Evolutionary conservation across 2,797 vertebrate species (phyloP).

Genomic region (Gymnothorax reevesii): DNA sequence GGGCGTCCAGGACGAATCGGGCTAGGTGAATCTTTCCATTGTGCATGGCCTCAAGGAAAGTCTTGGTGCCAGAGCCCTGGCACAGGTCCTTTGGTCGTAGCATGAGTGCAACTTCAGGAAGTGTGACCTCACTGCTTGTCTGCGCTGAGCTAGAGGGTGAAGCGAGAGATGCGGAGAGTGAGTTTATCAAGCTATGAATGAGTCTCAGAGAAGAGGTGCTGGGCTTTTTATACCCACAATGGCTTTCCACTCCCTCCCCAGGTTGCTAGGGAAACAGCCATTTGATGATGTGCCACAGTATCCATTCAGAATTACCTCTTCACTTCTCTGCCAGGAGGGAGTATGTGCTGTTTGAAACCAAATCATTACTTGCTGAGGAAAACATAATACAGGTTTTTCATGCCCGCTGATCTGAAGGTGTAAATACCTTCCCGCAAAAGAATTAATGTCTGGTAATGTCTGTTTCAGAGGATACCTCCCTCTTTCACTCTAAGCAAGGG

Average conservation of each 20-base stretch:
- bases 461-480: conserved; percentile 22
- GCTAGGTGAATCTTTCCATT: conserved; percentile 86
- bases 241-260: conserved; percentile 68
- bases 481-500: conserved; percentile 35
- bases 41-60: conserved; percentile 88
- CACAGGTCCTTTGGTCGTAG: conserved; percentile 87
- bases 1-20: conserved; percentile 87
- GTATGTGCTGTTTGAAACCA: conserved; percentile 68
- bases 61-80: conserved; percentile 86
- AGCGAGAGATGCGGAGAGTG: conserved; percentile 50
- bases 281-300: conserved; percentile 73
- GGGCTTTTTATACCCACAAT: conserved; percentile 78
- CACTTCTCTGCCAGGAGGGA: conserved; percentile 65
- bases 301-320: conserved; percentile 73
- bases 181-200: conserved; percentile 65
- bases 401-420: conserved; percentile 38
- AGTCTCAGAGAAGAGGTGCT: conserved; percentile 65
- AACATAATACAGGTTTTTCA: conserved; percentile 58
- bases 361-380: conserved; percentile 71
- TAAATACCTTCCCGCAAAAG: neutral
- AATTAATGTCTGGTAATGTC: conserved; percentile 30
- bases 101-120: conserved; percentile 60
- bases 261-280: conserved; percentile 80
- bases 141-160: conserved; percentile 18
- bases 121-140: conserved; percentile 39